A percentile compares a stretch with the other conserved stretches of the same genome.
Evolutionary conservation across 1,140 invertebrate species (phyloP).

Genomic region (Aphis craccivora): DNA sequence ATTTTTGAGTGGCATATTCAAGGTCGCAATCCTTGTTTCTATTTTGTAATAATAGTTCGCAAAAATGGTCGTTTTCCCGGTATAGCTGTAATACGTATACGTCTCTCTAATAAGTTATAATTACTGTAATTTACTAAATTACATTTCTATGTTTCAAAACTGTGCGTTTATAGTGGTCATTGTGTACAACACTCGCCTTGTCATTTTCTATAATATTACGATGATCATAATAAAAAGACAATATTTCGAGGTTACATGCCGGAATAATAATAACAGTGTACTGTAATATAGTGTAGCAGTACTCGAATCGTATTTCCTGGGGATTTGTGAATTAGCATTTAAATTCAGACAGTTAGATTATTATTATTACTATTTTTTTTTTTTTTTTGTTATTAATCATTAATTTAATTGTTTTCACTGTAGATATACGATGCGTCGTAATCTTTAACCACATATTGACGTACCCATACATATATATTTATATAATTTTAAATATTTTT

Average conservation of each 20-base stretch:
- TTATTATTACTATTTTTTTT: too few relatives aligned
- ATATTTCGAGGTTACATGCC: not conserved
- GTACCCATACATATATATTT: too few relatives aligned
- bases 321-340: not conserved
- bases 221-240: not conserved
- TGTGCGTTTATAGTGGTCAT: not conserved
- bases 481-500: too few relatives aligned
- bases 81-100: not conserved
- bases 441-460: too few relatives aligned
- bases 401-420: too few relatives aligned
- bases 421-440: too few relatives aligned
- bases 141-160: not conserved
- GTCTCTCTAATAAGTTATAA: not conserved
- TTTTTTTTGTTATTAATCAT: too few relatives aligned
- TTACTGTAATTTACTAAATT: slow-evolving; percentile 17
- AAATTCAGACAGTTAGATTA: too few relatives aligned
- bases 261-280: not conserved
- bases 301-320: not conserved
- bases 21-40: not conserved
- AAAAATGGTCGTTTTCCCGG: not conserved
- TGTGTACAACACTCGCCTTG: not conserved
- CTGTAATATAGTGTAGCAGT: not conserved
- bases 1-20: not conserved
- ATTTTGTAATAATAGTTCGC: not conserved
- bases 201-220: slow-evolving; percentile 6